These are phyloP conservation scores for Pterobdella sp. DNA, from an alignment of 2,888 invertebrate species.

Conservation along the genomic window DNA sequence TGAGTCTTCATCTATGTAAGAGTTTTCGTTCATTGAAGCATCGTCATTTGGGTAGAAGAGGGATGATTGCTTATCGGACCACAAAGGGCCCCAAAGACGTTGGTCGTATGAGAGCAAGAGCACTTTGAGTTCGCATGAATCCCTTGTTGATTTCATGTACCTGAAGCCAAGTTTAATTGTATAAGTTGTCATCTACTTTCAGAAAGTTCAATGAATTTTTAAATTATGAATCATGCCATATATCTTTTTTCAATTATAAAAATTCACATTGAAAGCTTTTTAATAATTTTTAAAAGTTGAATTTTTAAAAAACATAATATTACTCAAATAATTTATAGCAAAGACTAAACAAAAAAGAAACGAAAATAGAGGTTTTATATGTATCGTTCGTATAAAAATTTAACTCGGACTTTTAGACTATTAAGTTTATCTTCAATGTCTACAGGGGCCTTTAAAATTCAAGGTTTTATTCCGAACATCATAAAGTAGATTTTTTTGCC, in stretches of 20 bases:
- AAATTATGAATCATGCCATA: too few relatives aligned
- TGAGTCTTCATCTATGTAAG: not conserved
- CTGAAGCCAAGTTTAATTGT: too few relatives aligned
- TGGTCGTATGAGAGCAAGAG: conserved; percentile 14
- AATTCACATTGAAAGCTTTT: too few relatives aligned
- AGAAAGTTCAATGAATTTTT: too few relatives aligned
- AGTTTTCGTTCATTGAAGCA: not conserved
- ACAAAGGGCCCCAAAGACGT: conserved; percentile 6
- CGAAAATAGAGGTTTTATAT: not conserved
- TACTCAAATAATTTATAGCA: too few relatives aligned
- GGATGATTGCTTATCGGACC: not conserved
- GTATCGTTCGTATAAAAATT: not conserved
- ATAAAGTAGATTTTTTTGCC: not conserved
- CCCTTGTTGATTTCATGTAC: conserved; percentile 1
- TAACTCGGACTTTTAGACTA: conserved; percentile 2
- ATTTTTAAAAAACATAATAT: too few relatives aligned
- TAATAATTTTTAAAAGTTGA: too few relatives aligned
- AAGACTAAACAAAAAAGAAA: too few relatives aligned
- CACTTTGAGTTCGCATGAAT: conserved; percentile 15
- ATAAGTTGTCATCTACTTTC: too few relatives aligned
- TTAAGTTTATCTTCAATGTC: conserved; percentile 11
- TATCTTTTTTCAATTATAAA: too few relatives aligned
- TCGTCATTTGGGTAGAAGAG: not conserved
- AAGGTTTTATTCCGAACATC: not conserved
- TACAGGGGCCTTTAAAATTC: not conserved